Evolutionary conservation across 2,888 invertebrate genomes (phyloP), one percentile per base, ranked within the genome.

Genomic region (Dorcus parallelipipedus): DNA sequence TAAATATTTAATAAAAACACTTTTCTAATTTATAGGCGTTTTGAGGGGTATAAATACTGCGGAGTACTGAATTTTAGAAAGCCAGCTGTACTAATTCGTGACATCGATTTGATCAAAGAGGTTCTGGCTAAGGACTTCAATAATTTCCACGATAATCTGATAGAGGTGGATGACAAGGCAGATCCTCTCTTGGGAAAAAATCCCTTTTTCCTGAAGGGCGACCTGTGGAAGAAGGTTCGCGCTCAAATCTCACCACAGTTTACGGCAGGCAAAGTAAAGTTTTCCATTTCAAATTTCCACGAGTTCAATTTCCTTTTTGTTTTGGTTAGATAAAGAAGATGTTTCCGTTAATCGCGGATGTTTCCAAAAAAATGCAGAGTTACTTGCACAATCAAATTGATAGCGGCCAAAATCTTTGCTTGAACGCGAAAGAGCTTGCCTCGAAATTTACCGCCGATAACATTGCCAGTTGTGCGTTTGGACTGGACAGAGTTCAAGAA

Each of bases 401-500:
- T 8, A 43, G 42, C 6, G 23, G 8, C 17, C 42, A 53, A 9
- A 33, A 48, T 14, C 42, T 54, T 23, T 59, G 57, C 2, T 5
- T 64, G 23, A 59, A 62, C 23, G 58, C 61, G 7, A 66, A 63
- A 57, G 58, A 63, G 9, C 10, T 67, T 43, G 67, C 69, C 20
- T 43, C 60, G 3, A 66, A 69, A 59, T 71, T 65, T 49, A 73
- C 73, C 2, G 60, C 76, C 0, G 80, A 82, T 57, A 76, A 78
- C 45, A 78, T 82, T 0, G 77, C 78, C 0, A 77, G 75, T 56
- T 79, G 78, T 48, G 80, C 80, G n/a, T 72, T 80, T 56, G 82
- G 81, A 0, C 54, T 80, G 0, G 75, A 80, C 67, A 5, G 67
- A 72, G 54, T 70, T 73, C 60, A 60, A 63, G 61, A 49, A 67